Conservation (phyloP, 2,888 invertebrate species). For the Aproaerema taeniolella region DNA sequence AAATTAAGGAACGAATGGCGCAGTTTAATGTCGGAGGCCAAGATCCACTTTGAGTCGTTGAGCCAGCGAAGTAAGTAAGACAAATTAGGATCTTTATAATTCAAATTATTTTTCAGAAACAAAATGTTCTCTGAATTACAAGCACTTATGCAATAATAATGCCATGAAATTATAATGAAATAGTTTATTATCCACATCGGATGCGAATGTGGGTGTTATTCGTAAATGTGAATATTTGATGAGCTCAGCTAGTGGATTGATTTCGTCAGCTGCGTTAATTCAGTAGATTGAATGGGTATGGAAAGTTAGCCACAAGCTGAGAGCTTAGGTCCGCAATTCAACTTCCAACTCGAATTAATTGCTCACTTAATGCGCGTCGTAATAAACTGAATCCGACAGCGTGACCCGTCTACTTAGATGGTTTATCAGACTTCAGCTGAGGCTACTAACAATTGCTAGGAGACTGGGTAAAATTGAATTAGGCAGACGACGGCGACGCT, state of each 20-base stretch:
- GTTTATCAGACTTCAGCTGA: constrained; percentile 51
- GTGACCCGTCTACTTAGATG: constrained; percentile 57
- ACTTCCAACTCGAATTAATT: constrained; percentile 54
- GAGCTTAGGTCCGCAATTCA: constrained; percentile 46
- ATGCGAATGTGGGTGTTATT: too few species aligned
- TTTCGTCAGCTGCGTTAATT: constrained; percentile 33
- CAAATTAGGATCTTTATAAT: too few species aligned
- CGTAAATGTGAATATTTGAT: neutral
- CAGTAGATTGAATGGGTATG: constrained; percentile 41
- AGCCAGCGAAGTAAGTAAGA: too few species aligned
- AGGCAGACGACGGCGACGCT: constrained; percentile 34
- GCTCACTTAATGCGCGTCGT: constrained; percentile 54
- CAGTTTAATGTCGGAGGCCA: too few species aligned
- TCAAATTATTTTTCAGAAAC: too few species aligned
- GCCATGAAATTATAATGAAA: too few species aligned
- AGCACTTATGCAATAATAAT: too few species aligned
- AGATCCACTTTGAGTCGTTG: too few species aligned
- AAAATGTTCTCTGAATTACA: too few species aligned
- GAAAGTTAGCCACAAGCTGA: constrained; percentile 46
- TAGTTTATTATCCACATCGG: too few species aligned
- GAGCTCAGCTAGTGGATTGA: neutral
- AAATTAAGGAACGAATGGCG: too few species aligned
- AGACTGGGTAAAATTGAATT: constrained; percentile 58
- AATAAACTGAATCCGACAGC: constrained; percentile 58
- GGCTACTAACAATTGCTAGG: constrained; percentile 45